Evolutionary conservation across 2,797 vertebrate species (phyloP).

Genomic region (Pagetopsis macropterus): DNA sequence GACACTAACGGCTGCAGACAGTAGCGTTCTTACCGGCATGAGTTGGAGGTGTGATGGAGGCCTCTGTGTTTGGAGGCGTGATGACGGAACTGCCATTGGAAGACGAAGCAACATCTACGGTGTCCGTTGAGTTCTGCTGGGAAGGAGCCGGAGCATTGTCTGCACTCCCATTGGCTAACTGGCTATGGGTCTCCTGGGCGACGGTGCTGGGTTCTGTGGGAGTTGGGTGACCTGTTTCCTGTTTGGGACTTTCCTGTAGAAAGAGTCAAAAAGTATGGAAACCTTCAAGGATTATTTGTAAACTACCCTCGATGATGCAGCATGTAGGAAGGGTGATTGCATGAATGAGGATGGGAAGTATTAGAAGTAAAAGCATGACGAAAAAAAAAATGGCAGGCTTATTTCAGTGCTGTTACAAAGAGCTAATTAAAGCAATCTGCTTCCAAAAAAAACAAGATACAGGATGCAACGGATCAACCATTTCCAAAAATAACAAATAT

Average conservation of each 20-base stretch:
- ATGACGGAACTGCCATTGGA: constrained; percentile 67
- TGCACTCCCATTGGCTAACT: constrained; percentile 58
- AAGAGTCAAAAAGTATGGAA: background rate
- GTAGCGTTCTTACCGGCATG: constrained; percentile 68
- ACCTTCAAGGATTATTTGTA: background rate
- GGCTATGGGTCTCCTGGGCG: constrained; percentile 67
- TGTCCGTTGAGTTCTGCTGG: constrained; percentile 63
- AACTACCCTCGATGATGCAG: no score
- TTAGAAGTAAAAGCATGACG: background rate
- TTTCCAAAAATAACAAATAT: background rate
- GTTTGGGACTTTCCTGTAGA: constrained; percentile 66
- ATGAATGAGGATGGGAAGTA: background rate
- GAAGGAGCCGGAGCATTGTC: constrained; percentile 7
- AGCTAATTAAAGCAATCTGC: background rate
- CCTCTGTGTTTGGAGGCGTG: background rate
- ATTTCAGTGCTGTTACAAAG: background rate
- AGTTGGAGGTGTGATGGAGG: constrained; percentile 49
- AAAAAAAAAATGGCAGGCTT: background rate
- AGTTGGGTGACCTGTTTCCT: constrained; percentile 1
- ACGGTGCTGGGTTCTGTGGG: constrained; percentile 51
- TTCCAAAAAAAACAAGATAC: background rate
- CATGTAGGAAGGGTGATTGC: no score
- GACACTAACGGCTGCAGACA: background rate
- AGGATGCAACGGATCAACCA: background rate
- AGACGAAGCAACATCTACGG: constrained; percentile 35